These are phyloP conservation scores for Tetraodon nigroviridis DNA, from an alignment of 2,113 vertebrate genomes.

Conservation along the genomic window DNA sequence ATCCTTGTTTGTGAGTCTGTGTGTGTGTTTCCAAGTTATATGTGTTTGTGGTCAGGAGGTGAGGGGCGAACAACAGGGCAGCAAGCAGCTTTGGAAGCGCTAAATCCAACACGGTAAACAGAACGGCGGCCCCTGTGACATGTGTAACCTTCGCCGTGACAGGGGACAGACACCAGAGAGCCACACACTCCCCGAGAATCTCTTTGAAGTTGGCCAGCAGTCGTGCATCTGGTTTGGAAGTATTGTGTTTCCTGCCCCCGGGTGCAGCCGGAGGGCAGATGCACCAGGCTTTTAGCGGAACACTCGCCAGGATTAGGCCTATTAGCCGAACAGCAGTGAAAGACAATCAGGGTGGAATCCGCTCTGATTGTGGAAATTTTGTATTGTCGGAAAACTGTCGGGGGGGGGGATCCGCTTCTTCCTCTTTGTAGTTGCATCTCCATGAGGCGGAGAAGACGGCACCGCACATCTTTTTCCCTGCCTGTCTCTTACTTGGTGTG, in stretches of 20 bases:
- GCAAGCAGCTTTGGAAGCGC: conserved; percentile 52
- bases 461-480: conserved; percentile 11
- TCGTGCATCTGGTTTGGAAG: conserved; percentile 48
- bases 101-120: conserved; percentile 71
- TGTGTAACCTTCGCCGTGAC: conserved; percentile 52
- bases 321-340: conserved; percentile 39
- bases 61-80: conserved; percentile 50
- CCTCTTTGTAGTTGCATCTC: background rate
- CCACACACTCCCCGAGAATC: conserved; percentile 24
- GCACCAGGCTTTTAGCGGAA: conserved; percentile 51
- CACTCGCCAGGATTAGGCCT: conserved; percentile 52
- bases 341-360: conserved; percentile 19
- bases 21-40: conserved; percentile 19
- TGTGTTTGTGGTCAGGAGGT: conserved; percentile 50
- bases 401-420: background rate
- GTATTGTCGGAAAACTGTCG: conserved; percentile 11
- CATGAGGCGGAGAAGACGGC: background rate
- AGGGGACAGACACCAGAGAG: conserved; percentile 50
- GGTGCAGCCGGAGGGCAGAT: conserved; percentile 46
- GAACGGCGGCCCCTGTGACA: conserved; percentile 58
- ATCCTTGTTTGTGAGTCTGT: conserved; percentile 7
- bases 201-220: conserved; percentile 45
- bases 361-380: conserved; percentile 8
- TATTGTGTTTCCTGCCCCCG: conserved; percentile 61
- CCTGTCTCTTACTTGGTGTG: conserved; percentile 43